Percentiles rank a stretch among this genome's conserved stretches.
Evolutionary conservation across 1,140 invertebrate species (phyloP).

Genomic region (Caenorhabditis latens): DNA sequence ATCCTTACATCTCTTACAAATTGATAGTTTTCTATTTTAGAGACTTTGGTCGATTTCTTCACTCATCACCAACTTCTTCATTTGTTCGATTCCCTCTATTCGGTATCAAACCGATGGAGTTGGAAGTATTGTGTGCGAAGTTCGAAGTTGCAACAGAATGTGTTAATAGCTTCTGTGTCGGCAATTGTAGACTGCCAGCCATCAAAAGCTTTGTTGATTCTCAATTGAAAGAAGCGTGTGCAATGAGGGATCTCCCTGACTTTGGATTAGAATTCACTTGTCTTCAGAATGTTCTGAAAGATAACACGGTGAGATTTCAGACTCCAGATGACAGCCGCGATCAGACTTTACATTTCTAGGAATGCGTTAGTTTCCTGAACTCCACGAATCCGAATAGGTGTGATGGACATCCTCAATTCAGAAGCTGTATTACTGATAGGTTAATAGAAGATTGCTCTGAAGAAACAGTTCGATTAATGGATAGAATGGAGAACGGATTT

Average conservation of each 20-base stretch:
- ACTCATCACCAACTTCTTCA: slow-evolving; percentile 10
- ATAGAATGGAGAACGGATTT: slow-evolving; percentile 7
- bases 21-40: neutral
- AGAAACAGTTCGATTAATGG: slow-evolving; percentile 8
- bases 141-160: slow-evolving; percentile 40
- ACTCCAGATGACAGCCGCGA: too few relatives aligned
- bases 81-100: slow-evolving; percentile 26
- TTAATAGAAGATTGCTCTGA: slow-evolving; percentile 6
- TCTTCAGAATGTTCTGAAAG: slow-evolving; percentile 18
- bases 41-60: slow-evolving; percentile 40
- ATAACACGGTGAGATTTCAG: neutral
- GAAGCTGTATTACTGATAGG: slow-evolving; percentile 2
- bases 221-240: slow-evolving; percentile 33
- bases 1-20: neutral
- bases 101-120: slow-evolving; percentile 25
- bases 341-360: neutral
- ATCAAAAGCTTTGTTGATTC: slow-evolving; percentile 49
- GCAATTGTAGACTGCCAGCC: slow-evolving; percentile 22
- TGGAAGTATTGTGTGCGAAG: slow-evolving; percentile 33
- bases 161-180: slow-evolving; percentile 4
- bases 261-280: slow-evolving; percentile 21
- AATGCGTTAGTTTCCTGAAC: slow-evolving; percentile 13
- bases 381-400: slow-evolving; percentile 35
- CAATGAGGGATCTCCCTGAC: slow-evolving; percentile 1
- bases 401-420: slow-evolving; percentile 41